phyloP scores from a whole-genome alignment of 2,797 vertebrate species.

The Bufotes viridis region DNA sequence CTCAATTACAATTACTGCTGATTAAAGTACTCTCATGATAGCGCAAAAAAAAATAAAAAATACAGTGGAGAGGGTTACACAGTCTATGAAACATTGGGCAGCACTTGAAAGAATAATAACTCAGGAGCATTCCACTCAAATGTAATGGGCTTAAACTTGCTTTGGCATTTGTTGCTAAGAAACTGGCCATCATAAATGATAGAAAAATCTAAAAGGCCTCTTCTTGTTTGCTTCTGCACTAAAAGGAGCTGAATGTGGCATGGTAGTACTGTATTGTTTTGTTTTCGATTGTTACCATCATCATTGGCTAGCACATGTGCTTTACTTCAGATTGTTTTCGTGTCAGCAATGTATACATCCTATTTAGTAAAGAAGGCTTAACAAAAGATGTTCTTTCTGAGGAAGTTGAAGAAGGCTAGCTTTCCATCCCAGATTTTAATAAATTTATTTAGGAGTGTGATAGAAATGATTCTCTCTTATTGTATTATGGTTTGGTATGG shows the following conservation, averaged over 20 bases:
- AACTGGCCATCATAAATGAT: slow-evolving; percentile 63
- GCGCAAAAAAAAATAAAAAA: slow-evolving; percentile 25
- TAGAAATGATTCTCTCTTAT: too few relatives aligned
- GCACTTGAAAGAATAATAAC: slow-evolving; percentile 59
- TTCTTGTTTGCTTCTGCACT: slow-evolving; percentile 36
- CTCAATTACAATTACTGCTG: slow-evolving; percentile 1
- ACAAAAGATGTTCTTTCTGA: too few relatives aligned
- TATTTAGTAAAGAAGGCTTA: too few relatives aligned
- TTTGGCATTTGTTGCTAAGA: slow-evolving; percentile 71
- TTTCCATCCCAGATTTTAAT: too few relatives aligned
- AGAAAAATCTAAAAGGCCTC: slow-evolving; percentile 52
- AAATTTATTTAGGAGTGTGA: too few relatives aligned
- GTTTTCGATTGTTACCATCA: slow-evolving; percentile 11
- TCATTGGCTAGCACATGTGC: not conserved
- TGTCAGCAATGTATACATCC: not conserved
- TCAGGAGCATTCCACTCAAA: slow-evolving; percentile 60
- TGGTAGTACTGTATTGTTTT: slow-evolving; percentile 16
- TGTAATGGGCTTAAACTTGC: slow-evolving; percentile 64
- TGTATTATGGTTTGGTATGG: too few relatives aligned
- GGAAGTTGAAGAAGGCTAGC: too few relatives aligned
- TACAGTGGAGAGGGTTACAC: slow-evolving; percentile 45
- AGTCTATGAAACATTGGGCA: slow-evolving; percentile 62
- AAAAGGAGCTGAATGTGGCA: slow-evolving; percentile 24
- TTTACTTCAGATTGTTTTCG: not conserved
- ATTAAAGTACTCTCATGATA: not conserved